phyloP scores from a whole-genome alignment of 2,888 invertebrate genomes.

The Elmis aenea region DNA sequence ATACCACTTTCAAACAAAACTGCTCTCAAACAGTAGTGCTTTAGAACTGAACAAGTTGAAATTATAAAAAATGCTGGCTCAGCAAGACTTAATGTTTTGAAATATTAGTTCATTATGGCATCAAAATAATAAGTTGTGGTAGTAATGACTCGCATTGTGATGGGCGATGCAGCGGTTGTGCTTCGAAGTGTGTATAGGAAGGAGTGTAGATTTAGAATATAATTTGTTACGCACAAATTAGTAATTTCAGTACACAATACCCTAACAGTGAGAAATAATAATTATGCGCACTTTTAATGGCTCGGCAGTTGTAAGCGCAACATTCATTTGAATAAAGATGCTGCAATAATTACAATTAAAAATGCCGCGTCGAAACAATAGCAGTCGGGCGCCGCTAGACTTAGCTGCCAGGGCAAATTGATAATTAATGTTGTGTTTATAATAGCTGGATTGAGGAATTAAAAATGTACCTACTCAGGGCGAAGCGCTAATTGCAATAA shows the following conservation, averaged over 20 bases:
- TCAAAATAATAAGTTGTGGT: too few species aligned
- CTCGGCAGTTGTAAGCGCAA: conserved; percentile 38
- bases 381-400: conserved; percentile 27
- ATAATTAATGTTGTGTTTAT: conserved; percentile 50
- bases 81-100: too few species aligned
- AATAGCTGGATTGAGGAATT: conserved; percentile 47
- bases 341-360: conserved; percentile 50
- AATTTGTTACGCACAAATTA: conserved; percentile 48
- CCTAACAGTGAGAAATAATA: conserved; percentile 41
- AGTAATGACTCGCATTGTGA: too few species aligned
- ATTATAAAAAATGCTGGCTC: too few species aligned
- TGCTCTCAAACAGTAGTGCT: too few species aligned
- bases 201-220: conserved; percentile 38
- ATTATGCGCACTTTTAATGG: conserved; percentile 49
- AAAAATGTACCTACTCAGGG: conserved; percentile 46
- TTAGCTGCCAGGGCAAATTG: conserved; percentile 38
- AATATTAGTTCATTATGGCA: too few species aligned
- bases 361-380: conserved; percentile 46
- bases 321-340: conserved; percentile 47
- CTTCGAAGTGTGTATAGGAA: neutral
- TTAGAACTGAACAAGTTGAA: too few species aligned
- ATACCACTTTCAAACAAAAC: too few species aligned
- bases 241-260: conserved; percentile 44
- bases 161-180: too few species aligned
- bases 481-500: conserved; percentile 40